A percentile compares a stretch with the other conserved stretches of the same genome.
phyloP scores from a whole-genome alignment of 1,140 invertebrate genomes.

The Cotesia vestalis region DNA sequence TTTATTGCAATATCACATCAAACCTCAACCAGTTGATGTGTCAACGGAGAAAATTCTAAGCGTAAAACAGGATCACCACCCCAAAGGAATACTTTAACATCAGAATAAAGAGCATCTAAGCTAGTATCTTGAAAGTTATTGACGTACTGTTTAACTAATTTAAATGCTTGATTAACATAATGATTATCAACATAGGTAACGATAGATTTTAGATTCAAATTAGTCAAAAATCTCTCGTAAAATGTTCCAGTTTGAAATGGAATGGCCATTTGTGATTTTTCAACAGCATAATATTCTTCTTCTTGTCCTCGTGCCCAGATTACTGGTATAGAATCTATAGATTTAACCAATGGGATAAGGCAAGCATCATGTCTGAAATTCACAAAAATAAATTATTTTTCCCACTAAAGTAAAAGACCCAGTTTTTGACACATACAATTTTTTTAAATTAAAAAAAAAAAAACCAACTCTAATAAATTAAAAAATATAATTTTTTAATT shows the following conservation, averaged over 20 bases:
- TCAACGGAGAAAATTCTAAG: conserved; percentile 54
- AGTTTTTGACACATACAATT: conserved; percentile 14
- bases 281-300: conserved; percentile 58
- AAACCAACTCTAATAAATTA: too few species aligned
- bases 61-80: conserved; percentile 55
- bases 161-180: conserved; percentile 50
- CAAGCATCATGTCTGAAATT: conserved; percentile 59
- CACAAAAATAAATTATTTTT: conserved; percentile 9
- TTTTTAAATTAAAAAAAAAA: background rate
- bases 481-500: too few species aligned
- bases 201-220: conserved; percentile 48
- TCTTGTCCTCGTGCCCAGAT: conserved; percentile 56
- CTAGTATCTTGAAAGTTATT: conserved; percentile 39
- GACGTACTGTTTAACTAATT: conserved; percentile 46
- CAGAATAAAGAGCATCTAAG: conserved; percentile 54
- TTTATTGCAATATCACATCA: too few species aligned
- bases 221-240: conserved; percentile 50
- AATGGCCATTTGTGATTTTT: conserved; percentile 56
- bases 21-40: conserved; percentile 55
- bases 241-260: conserved; percentile 52
- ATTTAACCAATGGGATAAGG: conserved; percentile 54
- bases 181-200: conserved; percentile 47
- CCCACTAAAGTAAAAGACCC: too few species aligned
- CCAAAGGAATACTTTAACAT: conserved; percentile 59
- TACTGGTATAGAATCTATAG: conserved; percentile 56